These are phyloP conservation scores for Elaphurus davidianus DNA, from an alignment of 2,113 vertebrate genomes.

Conservation along the genomic window DNA sequence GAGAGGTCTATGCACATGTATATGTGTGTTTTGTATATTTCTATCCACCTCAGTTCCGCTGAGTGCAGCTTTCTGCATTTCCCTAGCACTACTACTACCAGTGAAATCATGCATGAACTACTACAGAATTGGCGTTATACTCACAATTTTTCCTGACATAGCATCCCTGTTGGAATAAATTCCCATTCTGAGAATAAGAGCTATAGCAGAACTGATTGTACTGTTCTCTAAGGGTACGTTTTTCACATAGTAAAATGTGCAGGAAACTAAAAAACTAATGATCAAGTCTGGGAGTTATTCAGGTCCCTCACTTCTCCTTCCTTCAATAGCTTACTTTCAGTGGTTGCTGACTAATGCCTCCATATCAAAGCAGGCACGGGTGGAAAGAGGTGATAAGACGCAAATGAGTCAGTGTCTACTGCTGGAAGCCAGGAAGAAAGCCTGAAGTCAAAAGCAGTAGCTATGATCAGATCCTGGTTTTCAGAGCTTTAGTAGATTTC, in stretches of 20 bases:
- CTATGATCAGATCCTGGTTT: neutral
- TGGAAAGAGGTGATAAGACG: constrained; percentile 9
- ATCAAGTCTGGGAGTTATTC: neutral
- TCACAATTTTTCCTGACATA: neutral
- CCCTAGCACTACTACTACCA: neutral
- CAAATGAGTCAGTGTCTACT: neutral
- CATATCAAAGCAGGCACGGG: constrained; percentile 11
- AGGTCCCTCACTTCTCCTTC: neutral
- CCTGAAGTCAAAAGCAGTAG: neutral
- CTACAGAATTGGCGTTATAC: neutral
- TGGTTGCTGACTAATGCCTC: constrained; percentile 33
- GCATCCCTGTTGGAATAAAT: neutral
- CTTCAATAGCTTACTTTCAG: constrained; percentile 36
- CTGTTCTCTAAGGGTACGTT: neutral
- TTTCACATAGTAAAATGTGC: constrained; percentile 5
- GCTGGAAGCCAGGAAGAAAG: constrained; percentile 25
- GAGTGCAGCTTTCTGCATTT: neutral
- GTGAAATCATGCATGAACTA: neutral
- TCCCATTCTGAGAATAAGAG: neutral
- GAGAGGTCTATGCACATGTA: neutral
- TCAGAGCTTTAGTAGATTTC: neutral
- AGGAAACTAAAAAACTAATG: constrained; percentile 12
- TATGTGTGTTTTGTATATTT: neutral
- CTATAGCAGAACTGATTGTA: neutral
- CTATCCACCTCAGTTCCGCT: neutral